phyloP scores from a whole-genome alignment of 2,888 invertebrate genomes.

The Perdita meconis region DNA sequence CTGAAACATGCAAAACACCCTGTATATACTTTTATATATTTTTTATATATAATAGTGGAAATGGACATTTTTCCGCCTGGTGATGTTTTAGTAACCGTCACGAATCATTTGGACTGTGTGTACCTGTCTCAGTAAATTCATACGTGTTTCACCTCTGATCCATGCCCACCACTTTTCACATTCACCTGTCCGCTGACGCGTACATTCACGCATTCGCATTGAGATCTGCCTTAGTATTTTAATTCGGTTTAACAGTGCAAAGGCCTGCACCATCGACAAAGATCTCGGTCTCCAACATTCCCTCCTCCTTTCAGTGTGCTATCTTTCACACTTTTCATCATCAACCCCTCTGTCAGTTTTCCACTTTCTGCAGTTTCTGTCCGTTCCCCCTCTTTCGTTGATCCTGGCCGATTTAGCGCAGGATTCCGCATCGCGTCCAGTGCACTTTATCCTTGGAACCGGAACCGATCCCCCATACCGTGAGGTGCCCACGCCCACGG shows the following conservation, averaged over 20 bases:
- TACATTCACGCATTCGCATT: constrained; percentile 7
- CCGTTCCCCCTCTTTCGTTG: constrained; percentile 28
- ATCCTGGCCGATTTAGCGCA: neutral
- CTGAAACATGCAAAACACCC: no score
- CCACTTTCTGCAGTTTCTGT: constrained; percentile 13
- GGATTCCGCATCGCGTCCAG: constrained; percentile 14
- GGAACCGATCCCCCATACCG: constrained; percentile 9
- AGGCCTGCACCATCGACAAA: constrained; percentile 16
- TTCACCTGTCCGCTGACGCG: neutral
- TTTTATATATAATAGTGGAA: no score
- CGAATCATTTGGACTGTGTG: no score
- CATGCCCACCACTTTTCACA: neutral
- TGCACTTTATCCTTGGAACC: constrained; percentile 47
- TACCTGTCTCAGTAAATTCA: constrained; percentile 18
- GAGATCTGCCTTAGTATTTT: constrained; percentile 12
- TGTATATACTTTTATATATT: no score
- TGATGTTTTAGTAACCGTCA: no score
- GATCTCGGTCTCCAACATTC: neutral
- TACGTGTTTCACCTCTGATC: constrained; percentile 29
- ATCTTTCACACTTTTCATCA: constrained; percentile 41
- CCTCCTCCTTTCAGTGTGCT: constrained; percentile 12
- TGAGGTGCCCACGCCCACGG: constrained; percentile 33
- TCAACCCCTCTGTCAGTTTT: constrained; percentile 4
- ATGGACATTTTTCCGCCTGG: no score
- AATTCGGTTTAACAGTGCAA: constrained; percentile 35